Percentiles rank a stretch among this genome's conserved stretches.
phyloP scores from a whole-genome alignment of 2,888 invertebrate species.

The Eupithecia inturbata region DNA sequence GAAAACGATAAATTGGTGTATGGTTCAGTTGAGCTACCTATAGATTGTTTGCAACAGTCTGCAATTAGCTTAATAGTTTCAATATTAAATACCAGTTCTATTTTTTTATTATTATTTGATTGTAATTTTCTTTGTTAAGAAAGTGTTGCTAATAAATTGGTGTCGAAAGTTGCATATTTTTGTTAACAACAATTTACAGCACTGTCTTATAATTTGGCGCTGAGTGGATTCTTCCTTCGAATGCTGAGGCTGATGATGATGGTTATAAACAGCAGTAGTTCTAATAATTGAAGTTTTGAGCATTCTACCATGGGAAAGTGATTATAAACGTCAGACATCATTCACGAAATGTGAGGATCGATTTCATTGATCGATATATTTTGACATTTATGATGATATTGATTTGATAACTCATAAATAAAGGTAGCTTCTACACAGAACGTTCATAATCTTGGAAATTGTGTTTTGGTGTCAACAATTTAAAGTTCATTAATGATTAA shows the following conservation, averaged over 20 bases:
- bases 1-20: neutral
- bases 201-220: neutral
- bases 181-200: neutral
- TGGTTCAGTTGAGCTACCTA: too few relatives aligned
- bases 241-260: neutral
- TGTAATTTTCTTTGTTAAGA: too few relatives aligned
- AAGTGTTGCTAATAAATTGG: too few relatives aligned
- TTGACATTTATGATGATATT: constrained; percentile 10
- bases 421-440: neutral
- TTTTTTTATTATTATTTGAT: too few relatives aligned
- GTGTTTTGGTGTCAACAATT: constrained; percentile 7
- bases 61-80: too few relatives aligned
- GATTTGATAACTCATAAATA: neutral
- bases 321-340: constrained; percentile 3
- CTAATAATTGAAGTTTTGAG: neutral
- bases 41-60: too few relatives aligned
- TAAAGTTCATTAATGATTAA: constrained; percentile 1
- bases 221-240: neutral
- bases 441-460: neutral
- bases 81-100: too few relatives aligned
- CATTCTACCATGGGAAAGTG: neutral
- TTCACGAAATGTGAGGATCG: neutral
- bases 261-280: neutral
- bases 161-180: neutral
- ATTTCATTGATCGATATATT: constrained; percentile 7